Evolutionary conservation across 2,888 invertebrate species (phyloP), one percentile per base, ranked within the genome.

Genomic region (Xestia ashworthii): DNA sequence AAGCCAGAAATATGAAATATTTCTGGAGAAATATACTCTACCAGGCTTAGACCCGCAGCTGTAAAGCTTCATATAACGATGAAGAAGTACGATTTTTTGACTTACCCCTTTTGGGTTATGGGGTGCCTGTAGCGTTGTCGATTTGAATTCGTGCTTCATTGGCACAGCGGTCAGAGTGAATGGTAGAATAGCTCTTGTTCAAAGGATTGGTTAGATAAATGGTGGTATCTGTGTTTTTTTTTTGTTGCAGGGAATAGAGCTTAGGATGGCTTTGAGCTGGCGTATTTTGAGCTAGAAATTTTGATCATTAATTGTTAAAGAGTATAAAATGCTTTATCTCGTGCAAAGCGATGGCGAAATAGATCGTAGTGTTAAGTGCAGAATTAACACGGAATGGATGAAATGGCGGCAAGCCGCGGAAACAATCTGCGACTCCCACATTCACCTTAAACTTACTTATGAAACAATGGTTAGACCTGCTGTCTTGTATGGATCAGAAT

Each of bases 121-220:
- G 44, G 8, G 8, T 12, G 14, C 53, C 41, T 77, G 55, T 60
- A 60, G n/a, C 71, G 38, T 8, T 74, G 74, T 53, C 78, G 25
- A 75, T 85, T 76, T 66, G 46, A 75, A 74, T 85, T 85, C 69
- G 48, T 50, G 72, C 19, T 78, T 73, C 71, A 85, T 72, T 81
- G 71, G 68, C 71, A n/a, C 73, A 70, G 69, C 53, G 73, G 85
- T 85, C 73, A 60, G 55, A 0, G 14, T 71, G 62, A 65, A 71
- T 48, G 72, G 55, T 50, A 32, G 67, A 73, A 75, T 78, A 50
- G 72, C 25, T 71, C 72, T 78, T 73, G 66, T 73, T 71, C 74
- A 85, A 85, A 85, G 82, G 67, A 78, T 75, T 78, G 73, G 25
- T n/a, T 50, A 60, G 60, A 66, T 73, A 68, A 77, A 77, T 71